Conservation (phyloP, 2,888 invertebrate species). For the Dorcus hopei region DNA sequence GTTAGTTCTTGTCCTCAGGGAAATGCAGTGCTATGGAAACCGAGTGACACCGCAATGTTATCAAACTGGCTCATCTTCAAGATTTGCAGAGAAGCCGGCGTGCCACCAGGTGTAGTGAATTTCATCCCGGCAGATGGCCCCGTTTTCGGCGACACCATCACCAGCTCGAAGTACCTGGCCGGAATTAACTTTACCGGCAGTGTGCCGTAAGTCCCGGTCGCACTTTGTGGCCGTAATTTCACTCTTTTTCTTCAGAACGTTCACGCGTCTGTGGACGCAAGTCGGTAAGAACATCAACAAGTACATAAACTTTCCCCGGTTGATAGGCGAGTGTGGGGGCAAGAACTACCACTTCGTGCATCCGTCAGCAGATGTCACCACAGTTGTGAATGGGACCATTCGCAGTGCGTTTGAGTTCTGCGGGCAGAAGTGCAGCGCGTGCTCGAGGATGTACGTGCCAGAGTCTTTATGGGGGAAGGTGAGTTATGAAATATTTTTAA, state of each 20-base stretch:
- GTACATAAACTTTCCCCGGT: constrained; percentile 87
- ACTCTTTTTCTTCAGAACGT: constrained; percentile 62
- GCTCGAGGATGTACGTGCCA: constrained; percentile 95
- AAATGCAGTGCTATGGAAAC: constrained; percentile 97
- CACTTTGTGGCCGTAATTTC: background rate
- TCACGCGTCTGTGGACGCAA: constrained; percentile 88
- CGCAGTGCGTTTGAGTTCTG: constrained; percentile 93
- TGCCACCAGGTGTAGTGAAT: constrained; percentile 95
- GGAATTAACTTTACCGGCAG: constrained; percentile 99
- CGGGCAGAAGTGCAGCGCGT: constrained; percentile 98
- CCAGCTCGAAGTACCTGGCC: constrained; percentile 78
- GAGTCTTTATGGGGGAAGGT: constrained; percentile 78
- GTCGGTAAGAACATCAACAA: constrained; percentile 83
- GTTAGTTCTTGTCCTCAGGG: constrained; percentile 59
- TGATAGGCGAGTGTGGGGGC: constrained; percentile 97
- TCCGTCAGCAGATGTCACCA: constrained; percentile 78
- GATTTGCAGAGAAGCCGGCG: constrained; percentile 91
- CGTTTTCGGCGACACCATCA: constrained; percentile 88
- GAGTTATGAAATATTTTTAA: constrained; percentile 15
- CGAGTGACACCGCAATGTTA: constrained; percentile 93
- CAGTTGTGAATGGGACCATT: constrained; percentile 81
- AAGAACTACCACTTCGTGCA: constrained; percentile 99
- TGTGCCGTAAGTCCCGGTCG: constrained; percentile 66
- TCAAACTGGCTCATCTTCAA: constrained; percentile 94
- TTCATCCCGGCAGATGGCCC: constrained; percentile 96